These are phyloP conservation scores for Amphiura filiformis DNA, from an alignment of 35 echinoderm and acorn worm species.

Conservation along the genomic window DNA sequence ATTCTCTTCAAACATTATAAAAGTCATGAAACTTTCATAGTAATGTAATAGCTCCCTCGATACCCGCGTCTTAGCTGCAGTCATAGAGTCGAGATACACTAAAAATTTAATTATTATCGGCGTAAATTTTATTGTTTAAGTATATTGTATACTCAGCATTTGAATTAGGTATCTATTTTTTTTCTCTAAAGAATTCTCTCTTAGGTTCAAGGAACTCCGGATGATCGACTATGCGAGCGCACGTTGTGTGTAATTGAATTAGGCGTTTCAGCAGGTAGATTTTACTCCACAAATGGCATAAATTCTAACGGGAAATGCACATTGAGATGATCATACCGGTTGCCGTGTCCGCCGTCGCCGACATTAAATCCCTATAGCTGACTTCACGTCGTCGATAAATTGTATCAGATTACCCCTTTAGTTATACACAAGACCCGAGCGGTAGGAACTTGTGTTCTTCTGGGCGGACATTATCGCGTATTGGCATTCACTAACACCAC, in stretches of 20 bases:
- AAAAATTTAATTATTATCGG: neutral
- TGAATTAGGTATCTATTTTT: neutral
- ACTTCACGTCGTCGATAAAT: neutral
- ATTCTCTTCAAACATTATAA: neutral
- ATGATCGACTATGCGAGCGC: constrained; percentile 1
- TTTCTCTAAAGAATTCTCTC: neutral
- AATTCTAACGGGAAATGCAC: neutral
- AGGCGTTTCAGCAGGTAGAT: neutral
- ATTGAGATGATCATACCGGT: neutral
- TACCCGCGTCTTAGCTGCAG: neutral
- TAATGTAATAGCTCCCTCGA: neutral
- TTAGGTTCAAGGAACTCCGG: neutral
- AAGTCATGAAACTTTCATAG: neutral
- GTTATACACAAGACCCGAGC: neutral
- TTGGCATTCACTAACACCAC: neutral
- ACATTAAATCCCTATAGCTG: constrained; percentile 11
- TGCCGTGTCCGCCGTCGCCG: neutral
- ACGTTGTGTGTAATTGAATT: neutral
- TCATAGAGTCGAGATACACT: neutral
- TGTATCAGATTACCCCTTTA: neutral
- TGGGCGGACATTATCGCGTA: neutral
- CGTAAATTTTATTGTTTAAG: neutral
- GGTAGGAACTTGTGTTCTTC: neutral
- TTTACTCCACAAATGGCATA: neutral
- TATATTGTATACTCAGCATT: neutral